Evolutionary conservation across 2,888 invertebrate genomes (phyloP).

Genomic region (Ernsta delagoae): DNA sequence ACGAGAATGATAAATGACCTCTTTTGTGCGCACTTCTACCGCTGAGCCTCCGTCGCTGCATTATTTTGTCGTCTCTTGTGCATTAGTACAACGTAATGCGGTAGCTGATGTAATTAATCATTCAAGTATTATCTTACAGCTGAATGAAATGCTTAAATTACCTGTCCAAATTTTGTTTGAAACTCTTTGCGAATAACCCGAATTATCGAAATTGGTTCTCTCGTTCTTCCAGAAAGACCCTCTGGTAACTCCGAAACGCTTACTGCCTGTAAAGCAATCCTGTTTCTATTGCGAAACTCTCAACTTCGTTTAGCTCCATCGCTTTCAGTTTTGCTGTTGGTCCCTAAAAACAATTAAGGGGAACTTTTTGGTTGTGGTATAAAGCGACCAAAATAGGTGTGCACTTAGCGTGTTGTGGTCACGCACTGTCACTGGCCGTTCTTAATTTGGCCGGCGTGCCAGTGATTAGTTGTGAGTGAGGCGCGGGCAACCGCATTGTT

Average conservation of each 20-base stretch:
- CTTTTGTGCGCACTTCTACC: conserved; percentile 33
- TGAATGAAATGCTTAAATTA: conserved; percentile 11
- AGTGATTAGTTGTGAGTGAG: conserved; percentile 52
- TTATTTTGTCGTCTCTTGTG: conserved; percentile 31
- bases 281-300: conserved; percentile 14
- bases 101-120: no score
- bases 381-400: conserved; percentile 12
- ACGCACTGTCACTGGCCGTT: conserved; percentile 8
- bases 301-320: conserved; percentile 15
- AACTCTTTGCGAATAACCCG: conserved; percentile 1
- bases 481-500: conserved; percentile 47
- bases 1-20: conserved; percentile 39
- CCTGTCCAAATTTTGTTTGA: neutral
- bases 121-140: neutral
- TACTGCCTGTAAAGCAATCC: conserved; percentile 10
- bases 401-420: conserved; percentile 16
- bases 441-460: conserved; percentile 12
- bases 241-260: neutral
- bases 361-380: conserved; percentile 18
- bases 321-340: conserved; percentile 17
- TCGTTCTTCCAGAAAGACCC: neutral
- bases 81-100: no score
- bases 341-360: conserved; percentile 25
- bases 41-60: conserved; percentile 15
- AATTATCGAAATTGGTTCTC: neutral